Conservation (phyloP, 2,888 invertebrate species). For the Morpho helenor region DNA sequence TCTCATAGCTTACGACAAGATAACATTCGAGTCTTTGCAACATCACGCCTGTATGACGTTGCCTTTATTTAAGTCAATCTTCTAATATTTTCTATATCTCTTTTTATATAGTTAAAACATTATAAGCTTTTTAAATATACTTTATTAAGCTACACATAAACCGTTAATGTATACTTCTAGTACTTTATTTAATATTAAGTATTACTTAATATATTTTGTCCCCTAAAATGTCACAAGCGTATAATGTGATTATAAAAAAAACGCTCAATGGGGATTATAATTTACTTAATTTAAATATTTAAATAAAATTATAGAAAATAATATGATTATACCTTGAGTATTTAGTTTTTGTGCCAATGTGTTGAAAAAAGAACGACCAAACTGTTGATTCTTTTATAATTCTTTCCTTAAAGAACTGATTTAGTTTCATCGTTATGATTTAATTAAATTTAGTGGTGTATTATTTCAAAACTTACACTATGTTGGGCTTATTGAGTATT, state of each 20-base stretch:
- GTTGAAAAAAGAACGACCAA: conserved; percentile 31
- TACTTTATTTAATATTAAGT: conserved; percentile 21
- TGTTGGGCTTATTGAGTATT: conserved; percentile 42
- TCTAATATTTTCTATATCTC: conserved; percentile 6
- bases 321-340: conserved; percentile 19
- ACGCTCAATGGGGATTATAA: conserved; percentile 29
- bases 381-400: conserved; percentile 31
- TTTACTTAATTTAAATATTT: conserved; percentile 22
- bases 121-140: conserved; percentile 11
- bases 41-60: neutral
- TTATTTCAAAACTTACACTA: conserved; percentile 39
- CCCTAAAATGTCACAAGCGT: conserved; percentile 14
- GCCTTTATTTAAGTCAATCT: neutral
- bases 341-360: conserved; percentile 25
- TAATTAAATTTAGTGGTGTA: conserved; percentile 59
- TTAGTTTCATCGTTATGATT: conserved; percentile 44
- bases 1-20: neutral
- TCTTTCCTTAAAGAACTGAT: conserved; percentile 49
- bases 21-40: neutral
- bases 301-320: conserved; percentile 6
- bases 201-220: conserved; percentile 26
- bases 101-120: conserved; percentile 7
- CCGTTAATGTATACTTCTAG: conserved; percentile 16
- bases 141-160: conserved; percentile 1
- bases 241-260: conserved; percentile 22